Conservation (phyloP, 2,113 vertebrate species). For the Eulemur macaco region DNA sequence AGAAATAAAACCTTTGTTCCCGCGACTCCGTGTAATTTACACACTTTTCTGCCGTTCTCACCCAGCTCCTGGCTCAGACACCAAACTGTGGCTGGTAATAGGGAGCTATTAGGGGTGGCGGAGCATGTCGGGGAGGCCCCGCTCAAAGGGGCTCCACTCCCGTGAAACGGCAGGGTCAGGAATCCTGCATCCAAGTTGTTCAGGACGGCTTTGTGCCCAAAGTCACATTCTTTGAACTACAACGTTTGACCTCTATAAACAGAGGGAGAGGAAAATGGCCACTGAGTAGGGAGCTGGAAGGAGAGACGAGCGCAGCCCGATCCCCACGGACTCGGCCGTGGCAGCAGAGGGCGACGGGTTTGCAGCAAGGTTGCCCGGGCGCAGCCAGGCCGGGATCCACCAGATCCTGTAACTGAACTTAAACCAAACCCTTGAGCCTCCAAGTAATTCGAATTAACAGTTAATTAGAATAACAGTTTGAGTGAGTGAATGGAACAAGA, state of each 20-base stretch:
- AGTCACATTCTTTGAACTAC: constrained; percentile 73
- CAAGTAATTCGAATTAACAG: neutral
- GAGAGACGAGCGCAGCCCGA: accelerated
- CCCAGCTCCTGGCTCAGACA: constrained; percentile 86
- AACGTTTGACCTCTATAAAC: constrained; percentile 46
- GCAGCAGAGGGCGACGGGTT: accelerated
- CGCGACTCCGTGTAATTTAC: constrained; percentile 86
- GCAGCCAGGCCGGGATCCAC: accelerated
- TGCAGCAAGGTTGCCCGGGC: accelerated
- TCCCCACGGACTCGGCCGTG: accelerated
- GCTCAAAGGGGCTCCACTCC: constrained; percentile 74
- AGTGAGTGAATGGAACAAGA: neutral
- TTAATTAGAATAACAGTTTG: neutral
- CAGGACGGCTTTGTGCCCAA: constrained; percentile 70
- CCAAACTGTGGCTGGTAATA: constrained; percentile 87
- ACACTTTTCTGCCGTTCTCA: constrained; percentile 78
- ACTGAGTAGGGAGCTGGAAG: neutral
- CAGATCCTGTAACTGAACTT: accelerated
- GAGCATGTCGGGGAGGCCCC: constrained; percentile 84
- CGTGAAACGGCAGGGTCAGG: constrained; percentile 77
- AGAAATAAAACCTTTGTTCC: constrained; percentile 89
- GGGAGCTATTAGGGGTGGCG: constrained; percentile 85
- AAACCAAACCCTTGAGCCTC: accelerated
- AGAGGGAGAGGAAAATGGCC: neutral
- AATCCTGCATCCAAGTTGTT: constrained; percentile 62